These are phyloP conservation scores for Trogon surrucura DNA, from an alignment of 2,113 vertebrate species.

Conservation along the genomic window DNA sequence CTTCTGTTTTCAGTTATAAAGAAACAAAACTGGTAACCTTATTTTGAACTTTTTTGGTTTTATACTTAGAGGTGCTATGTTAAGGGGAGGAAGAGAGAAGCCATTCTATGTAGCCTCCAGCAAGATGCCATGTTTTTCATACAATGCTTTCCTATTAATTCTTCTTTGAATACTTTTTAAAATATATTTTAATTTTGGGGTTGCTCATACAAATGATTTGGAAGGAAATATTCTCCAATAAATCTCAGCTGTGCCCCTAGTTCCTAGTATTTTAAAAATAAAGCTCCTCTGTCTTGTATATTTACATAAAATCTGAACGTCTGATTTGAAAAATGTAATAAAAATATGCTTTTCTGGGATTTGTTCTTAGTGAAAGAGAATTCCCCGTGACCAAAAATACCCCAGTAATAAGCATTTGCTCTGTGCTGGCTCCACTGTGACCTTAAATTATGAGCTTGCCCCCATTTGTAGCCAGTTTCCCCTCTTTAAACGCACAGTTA, in stretches of 20 bases:
- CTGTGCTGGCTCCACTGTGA: background rate
- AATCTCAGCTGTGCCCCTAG: slow-evolving; percentile 24
- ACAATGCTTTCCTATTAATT: background rate
- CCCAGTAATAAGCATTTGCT: slow-evolving; percentile 36
- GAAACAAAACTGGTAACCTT: slow-evolving; percentile 1
- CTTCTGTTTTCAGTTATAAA: slow-evolving; percentile 48
- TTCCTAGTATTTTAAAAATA: slow-evolving; percentile 24
- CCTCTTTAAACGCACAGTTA: slow-evolving; percentile 30
- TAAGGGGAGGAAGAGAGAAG: slow-evolving; percentile 20
- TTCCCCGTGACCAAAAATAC: slow-evolving; percentile 46
- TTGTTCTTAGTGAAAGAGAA: slow-evolving; percentile 33
- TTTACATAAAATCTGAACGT: slow-evolving; percentile 26
- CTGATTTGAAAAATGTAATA: slow-evolving; percentile 48
- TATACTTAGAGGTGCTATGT: slow-evolving; percentile 14
- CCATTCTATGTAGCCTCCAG: background rate
- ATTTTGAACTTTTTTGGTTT: slow-evolving; percentile 42
- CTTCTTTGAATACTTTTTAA: background rate
- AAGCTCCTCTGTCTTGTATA: slow-evolving; percentile 9
- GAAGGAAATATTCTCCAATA: background rate
- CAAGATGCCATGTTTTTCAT: background rate
- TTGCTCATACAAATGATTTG: background rate
- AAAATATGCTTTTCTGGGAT: slow-evolving; percentile 47
- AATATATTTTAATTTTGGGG: background rate
- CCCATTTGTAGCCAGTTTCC: slow-evolving; percentile 33
- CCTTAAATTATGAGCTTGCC: slow-evolving; percentile 45